Conservation (phyloP, 2,888 invertebrate species). For the Tanaodytes sp. region DNA sequence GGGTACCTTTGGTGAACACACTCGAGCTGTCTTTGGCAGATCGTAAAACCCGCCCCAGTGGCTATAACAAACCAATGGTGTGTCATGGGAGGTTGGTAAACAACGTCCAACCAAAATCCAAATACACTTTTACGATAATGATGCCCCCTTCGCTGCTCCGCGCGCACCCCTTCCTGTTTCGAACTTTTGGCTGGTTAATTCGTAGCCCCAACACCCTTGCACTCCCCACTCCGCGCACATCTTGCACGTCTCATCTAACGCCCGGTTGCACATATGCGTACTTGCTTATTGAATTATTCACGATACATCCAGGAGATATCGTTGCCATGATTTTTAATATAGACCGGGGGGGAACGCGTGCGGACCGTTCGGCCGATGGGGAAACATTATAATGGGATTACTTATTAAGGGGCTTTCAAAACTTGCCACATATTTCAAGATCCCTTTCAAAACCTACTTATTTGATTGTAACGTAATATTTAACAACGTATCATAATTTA, state of each 20-base stretch:
- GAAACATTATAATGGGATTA: slow-evolving; percentile 65
- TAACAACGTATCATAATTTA: slow-evolving; percentile 51
- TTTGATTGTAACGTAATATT: slow-evolving; percentile 54
- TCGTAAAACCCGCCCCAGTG: slow-evolving; percentile 59
- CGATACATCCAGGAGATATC: slow-evolving; percentile 63
- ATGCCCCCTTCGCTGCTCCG: slow-evolving; percentile 24
- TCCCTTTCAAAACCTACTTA: slow-evolving; percentile 48
- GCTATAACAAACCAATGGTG: slow-evolving; percentile 59
- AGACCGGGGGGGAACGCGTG: slow-evolving; percentile 47
- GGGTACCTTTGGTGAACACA: slow-evolving; percentile 47
- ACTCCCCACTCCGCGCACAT: slow-evolving; percentile 1
- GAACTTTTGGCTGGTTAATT: too few species aligned
- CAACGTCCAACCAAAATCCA: slow-evolving; percentile 60
- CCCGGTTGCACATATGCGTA: slow-evolving; percentile 49
- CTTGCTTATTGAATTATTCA: slow-evolving; percentile 65
- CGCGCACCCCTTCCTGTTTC: slow-evolving; percentile 8
- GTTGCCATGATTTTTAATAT: slow-evolving; percentile 69
- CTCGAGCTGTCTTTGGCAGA: background rate
- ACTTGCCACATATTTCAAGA: slow-evolving; percentile 51
- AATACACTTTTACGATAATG: slow-evolving; percentile 63
- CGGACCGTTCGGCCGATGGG: slow-evolving; percentile 48
- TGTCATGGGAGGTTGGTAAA: slow-evolving; percentile 54
- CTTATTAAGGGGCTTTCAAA: slow-evolving; percentile 60
- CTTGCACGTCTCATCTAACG: slow-evolving; percentile 22
- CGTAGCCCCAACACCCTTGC: slow-evolving; percentile 12